Evolutionary conservation across 2,113 vertebrate genomes (phyloP).

Genomic region (Malurus alboscapulatus): DNA sequence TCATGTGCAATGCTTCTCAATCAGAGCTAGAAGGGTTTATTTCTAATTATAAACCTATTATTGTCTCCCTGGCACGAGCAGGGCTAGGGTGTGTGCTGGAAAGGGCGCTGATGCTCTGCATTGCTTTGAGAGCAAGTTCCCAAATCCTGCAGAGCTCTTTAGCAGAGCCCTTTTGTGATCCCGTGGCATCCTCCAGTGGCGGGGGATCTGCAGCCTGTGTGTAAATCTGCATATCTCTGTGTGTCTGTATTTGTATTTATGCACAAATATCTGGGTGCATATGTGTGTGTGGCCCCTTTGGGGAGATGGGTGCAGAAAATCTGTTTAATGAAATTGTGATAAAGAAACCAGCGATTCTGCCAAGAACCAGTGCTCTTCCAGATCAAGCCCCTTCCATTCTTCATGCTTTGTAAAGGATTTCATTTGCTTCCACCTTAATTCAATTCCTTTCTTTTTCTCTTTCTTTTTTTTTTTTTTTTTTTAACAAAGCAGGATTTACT

Average conservation of each 20-base stretch:
- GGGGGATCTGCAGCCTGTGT: not conserved
- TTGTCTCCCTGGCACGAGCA: not conserved
- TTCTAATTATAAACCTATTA: not conserved
- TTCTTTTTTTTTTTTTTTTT: not conserved
- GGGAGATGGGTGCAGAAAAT: slow-evolving; percentile 22
- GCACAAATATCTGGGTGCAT: not conserved
- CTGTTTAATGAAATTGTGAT: not conserved
- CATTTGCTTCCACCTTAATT: not conserved
- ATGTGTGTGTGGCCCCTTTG: not conserved
- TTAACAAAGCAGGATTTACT: not conserved
- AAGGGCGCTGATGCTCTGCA: not conserved
- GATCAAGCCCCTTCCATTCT: not conserved
- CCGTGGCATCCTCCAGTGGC: not conserved
- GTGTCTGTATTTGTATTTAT: not conserved
- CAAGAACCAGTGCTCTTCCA: not conserved
- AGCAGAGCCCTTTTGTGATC: not conserved
- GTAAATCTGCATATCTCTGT: not conserved
- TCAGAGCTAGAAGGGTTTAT: not conserved
- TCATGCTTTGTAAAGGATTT: not conserved
- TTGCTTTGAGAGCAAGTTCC: not conserved
- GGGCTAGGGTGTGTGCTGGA: not conserved
- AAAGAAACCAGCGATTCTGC: not conserved
- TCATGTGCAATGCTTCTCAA: not conserved
- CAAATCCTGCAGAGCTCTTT: not conserved
- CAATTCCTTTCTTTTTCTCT: not conserved